phyloP scores from a whole-genome alignment of 2,797 vertebrate species.

The Enteromius afrohamiltoni region DNA sequence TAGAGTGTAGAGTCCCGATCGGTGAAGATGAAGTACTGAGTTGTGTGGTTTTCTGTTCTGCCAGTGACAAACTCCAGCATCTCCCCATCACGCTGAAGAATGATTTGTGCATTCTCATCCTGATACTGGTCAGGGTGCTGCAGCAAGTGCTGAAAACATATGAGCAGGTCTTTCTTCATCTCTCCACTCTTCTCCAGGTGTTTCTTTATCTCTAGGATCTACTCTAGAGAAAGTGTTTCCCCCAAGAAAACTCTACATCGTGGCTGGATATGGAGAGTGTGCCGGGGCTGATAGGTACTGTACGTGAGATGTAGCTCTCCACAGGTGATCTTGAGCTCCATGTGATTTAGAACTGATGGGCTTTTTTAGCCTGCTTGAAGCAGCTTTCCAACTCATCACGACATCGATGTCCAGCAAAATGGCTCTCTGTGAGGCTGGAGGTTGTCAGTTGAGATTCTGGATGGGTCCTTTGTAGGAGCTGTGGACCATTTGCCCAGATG shows the following conservation, averaged over 20 bases:
- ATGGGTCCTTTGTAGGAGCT: slow-evolving; percentile 53
- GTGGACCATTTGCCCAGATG: slow-evolving; percentile 39
- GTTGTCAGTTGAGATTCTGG: slow-evolving; percentile 31
- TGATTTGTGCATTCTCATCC: slow-evolving; percentile 29
- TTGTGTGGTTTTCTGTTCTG: slow-evolving; percentile 33
- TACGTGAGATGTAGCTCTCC: slow-evolving; percentile 56
- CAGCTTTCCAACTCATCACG: slow-evolving; percentile 57
- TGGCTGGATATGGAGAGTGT: slow-evolving; percentile 46
- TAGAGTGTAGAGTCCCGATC: too few species aligned
- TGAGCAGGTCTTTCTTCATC: slow-evolving; percentile 47
- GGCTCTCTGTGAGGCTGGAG: slow-evolving; percentile 39
- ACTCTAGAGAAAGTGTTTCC: slow-evolving; percentile 47
- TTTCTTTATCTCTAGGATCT: slow-evolving; percentile 54
- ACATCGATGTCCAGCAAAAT: slow-evolving; percentile 59
- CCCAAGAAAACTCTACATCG: slow-evolving; percentile 43
- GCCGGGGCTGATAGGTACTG: slow-evolving; percentile 49
- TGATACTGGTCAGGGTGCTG: slow-evolving; percentile 41
- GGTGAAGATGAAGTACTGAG: slow-evolving; percentile 52
- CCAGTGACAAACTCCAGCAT: slow-evolving; percentile 56
- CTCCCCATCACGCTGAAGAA: slow-evolving; percentile 59
- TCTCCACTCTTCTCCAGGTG: slow-evolving; percentile 44
- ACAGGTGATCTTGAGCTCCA: slow-evolving; percentile 56
- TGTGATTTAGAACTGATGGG: slow-evolving; percentile 19
- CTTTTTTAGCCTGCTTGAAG: slow-evolving; percentile 45
- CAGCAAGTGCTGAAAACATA: slow-evolving; percentile 60